A percentile compares a stretch with the other conserved stretches of the same genome.
Evolutionary conservation across 2,113 vertebrate species (phyloP).

Genomic region (Geococcyx californianus): DNA sequence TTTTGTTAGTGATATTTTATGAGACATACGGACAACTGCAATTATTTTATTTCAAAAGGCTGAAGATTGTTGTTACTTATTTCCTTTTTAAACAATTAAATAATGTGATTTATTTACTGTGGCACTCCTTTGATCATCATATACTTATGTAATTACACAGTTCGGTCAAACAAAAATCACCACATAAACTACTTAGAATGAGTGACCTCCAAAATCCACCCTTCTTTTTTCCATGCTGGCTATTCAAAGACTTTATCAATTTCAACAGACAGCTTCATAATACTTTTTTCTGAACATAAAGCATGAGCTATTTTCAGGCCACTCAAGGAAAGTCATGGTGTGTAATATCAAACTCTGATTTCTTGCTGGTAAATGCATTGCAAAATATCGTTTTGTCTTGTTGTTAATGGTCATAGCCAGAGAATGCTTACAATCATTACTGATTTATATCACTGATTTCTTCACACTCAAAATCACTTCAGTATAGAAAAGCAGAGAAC

Average conservation of each 20-base stretch:
- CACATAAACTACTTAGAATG: neutral
- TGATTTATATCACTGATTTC: slow-evolving; percentile 3
- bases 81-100: neutral
- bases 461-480: slow-evolving; percentile 14
- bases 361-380: neutral
- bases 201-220: neutral
- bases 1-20: neutral
- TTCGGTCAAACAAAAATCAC: neutral
- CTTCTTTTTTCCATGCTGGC: neutral
- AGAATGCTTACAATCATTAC: neutral
- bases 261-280: neutral
- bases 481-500: neutral
- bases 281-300: neutral
- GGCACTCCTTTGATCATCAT: neutral
- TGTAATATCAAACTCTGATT: neutral
- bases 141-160: neutral
- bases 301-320: neutral
- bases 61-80: neutral
- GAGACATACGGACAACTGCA: neutral
- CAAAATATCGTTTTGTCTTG: neutral
- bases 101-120: neutral
- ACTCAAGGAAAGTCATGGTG: neutral
- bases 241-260: neutral
- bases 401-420: neutral
- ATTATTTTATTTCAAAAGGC: neutral